Evolutionary conservation across 2,888 invertebrate species (phyloP).

Genomic region (Papilio demoleus): DNA sequence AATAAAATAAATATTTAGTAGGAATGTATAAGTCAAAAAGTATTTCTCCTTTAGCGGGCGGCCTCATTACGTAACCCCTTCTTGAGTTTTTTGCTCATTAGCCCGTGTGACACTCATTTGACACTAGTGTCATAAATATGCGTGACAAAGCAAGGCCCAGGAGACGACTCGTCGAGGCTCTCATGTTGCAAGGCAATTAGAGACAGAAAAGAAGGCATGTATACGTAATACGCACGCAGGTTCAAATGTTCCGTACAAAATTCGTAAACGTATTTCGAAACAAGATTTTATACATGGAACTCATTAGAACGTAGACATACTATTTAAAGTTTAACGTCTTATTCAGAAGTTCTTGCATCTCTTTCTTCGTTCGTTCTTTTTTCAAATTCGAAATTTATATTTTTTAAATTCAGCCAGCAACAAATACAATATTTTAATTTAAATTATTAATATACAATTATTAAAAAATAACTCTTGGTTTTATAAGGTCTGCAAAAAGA

Average conservation of each 20-base stretch:
- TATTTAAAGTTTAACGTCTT: too few relatives aligned
- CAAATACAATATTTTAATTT: too few relatives aligned
- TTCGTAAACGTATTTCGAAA: background rate
- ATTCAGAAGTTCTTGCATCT: background rate
- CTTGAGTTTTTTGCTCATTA: slow-evolving; percentile 40
- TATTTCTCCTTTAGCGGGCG: slow-evolving; percentile 15
- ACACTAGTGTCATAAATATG: slow-evolving; percentile 35
- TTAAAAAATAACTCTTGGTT: too few relatives aligned
- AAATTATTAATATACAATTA: too few relatives aligned
- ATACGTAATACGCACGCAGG: slow-evolving; percentile 32
- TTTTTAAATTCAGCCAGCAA: too few relatives aligned
- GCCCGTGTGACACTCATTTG: slow-evolving; percentile 38
- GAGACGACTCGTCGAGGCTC: background rate
- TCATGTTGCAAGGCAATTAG: slow-evolving; percentile 38
- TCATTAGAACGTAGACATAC: slow-evolving; percentile 8
- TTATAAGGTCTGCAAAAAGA: too few relatives aligned
- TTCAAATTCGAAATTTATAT: too few relatives aligned
- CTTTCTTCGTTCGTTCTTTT: background rate
- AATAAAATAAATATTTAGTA: background rate
- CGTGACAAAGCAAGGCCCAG: slow-evolving; percentile 25
- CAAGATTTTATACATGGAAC: slow-evolving; percentile 5
- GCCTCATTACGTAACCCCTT: slow-evolving; percentile 36
- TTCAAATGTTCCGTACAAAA: slow-evolving; percentile 1
- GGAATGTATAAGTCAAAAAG: too few relatives aligned
- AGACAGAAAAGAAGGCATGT: slow-evolving; percentile 28